These are phyloP conservation scores for Littorina saxatilis DNA, from an alignment of 1,140 invertebrate genomes.

Conservation along the genomic window DNA sequence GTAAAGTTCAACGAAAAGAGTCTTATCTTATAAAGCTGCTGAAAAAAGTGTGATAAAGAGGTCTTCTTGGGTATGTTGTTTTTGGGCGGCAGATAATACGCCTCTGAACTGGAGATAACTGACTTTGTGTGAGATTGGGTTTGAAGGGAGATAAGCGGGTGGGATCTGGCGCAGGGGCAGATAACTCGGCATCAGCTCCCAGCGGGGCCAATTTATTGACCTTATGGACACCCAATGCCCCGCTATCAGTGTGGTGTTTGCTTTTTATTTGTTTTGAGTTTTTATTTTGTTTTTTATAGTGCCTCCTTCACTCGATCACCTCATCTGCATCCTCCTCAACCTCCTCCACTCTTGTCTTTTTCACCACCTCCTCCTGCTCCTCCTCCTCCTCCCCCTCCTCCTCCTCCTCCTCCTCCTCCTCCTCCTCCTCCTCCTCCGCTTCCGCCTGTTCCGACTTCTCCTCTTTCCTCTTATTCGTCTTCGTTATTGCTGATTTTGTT, in stretches of 20 bases:
- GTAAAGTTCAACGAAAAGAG: background rate
- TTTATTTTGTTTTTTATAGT: background rate
- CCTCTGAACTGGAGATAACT: background rate
- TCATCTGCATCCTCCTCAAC: too few relatives aligned
- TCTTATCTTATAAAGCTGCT: background rate
- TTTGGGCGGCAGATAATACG: background rate
- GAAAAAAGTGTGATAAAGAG: background rate
- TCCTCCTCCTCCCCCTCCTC: too few relatives aligned
- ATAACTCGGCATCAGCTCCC: background rate
- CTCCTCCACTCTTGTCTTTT: too few relatives aligned
- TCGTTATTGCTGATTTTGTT: too few relatives aligned
- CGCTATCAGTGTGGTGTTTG: too few relatives aligned
- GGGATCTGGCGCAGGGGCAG: background rate
- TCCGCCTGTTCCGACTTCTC: too few relatives aligned
- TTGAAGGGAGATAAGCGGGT: background rate
- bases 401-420: too few relatives aligned
- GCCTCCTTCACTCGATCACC: background rate
- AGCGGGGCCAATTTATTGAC: slow-evolving; percentile 1
- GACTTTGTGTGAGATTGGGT: background rate
- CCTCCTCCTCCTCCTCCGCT: too few relatives aligned
- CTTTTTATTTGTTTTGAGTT: background rate
- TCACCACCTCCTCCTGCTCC: too few relatives aligned
- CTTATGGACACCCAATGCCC: background rate
- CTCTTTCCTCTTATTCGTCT: too few relatives aligned
- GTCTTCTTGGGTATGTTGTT: background rate